Conservation (phyloP, 2,797 vertebrate genomes). For the Neosalanx taihuensis region DNA sequence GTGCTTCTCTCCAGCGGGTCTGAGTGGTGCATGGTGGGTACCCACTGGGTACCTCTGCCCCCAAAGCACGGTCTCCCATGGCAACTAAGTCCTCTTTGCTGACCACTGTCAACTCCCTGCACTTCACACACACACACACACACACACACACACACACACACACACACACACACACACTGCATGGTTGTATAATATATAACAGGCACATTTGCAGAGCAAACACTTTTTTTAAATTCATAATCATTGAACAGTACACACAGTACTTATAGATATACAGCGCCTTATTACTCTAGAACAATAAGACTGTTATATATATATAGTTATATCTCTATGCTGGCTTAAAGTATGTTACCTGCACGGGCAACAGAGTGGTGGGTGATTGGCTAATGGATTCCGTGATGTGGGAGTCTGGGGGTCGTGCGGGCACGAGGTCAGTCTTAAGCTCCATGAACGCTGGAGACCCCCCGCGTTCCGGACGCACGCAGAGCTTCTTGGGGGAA, state of each 20-base stretch:
- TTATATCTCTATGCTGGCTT: conserved; percentile 2
- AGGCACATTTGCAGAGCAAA: too few species aligned
- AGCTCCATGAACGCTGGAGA: conserved; percentile 70
- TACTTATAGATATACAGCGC: too few species aligned
- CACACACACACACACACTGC: not conserved
- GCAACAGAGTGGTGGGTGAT: conserved; percentile 70
- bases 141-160: not conserved
- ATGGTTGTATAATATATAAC: too few species aligned
- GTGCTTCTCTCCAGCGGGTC: conserved; percentile 12
- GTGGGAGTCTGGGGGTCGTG: conserved; percentile 48
- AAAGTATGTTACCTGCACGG: conserved; percentile 78
- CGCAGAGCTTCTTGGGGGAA: conserved; percentile 81
- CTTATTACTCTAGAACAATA: too few species aligned
- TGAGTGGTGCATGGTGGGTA: conserved; percentile 20
- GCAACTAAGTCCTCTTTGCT: conserved; percentile 17
- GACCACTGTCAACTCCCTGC: not conserved
- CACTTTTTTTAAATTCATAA: too few species aligned
- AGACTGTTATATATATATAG: too few species aligned
- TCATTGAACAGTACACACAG: too few species aligned
- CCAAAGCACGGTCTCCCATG: conserved; percentile 28
- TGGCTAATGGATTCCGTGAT: conserved; percentile 52
- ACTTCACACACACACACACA: not conserved
- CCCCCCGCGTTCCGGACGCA: conserved; percentile 71
- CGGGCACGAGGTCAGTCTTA: conserved; percentile 70
- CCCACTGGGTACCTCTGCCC: conserved; percentile 21